Evolutionary conservation across 2,113 vertebrate species (phyloP).

Genomic region (Periophthalmodon schlosseri): DNA sequence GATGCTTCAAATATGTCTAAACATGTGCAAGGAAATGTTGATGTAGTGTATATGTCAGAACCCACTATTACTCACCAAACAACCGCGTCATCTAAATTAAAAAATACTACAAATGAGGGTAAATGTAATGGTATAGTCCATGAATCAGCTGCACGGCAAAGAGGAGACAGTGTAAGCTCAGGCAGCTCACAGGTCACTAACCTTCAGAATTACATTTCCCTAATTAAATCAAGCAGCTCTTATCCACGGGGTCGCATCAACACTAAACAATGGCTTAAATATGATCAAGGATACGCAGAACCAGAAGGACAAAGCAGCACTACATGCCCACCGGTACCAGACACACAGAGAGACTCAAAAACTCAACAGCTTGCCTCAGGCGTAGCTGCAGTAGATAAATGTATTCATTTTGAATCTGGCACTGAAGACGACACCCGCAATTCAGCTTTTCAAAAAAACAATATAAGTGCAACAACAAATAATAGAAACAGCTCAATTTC

Average conservation of each 20-base stretch:
- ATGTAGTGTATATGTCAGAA: background rate
- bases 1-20: conserved; percentile 5
- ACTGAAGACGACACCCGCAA: conserved; percentile 31
- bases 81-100: background rate
- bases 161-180: conserved; percentile 36
- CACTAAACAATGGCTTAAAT: conserved; percentile 50
- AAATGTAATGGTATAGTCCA: conserved; percentile 36
- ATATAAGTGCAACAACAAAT: conserved; percentile 19
- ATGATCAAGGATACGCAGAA: conserved; percentile 45
- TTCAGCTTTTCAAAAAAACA: conserved; percentile 23
- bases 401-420: conserved; percentile 32
- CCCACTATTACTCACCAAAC: background rate
- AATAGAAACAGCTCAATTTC: conserved; percentile 17
- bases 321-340: conserved; percentile 33
- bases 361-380: conserved; percentile 35
- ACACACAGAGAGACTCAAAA: conserved; percentile 35
- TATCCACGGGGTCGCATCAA: conserved; percentile 50
- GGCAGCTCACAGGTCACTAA: conserved; percentile 49
- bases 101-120: conserved; percentile 16
- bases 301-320: conserved; percentile 30
- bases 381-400: conserved; percentile 35
- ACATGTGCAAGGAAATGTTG: conserved; percentile 22
- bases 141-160: conserved; percentile 31
- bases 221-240: conserved; percentile 58
- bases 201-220: conserved; percentile 51